Evolutionary conservation across 2,888 invertebrate genomes (phyloP), one percentile per base, ranked within the genome.

Genomic region (Cosmorhoe ocellata): DNA sequence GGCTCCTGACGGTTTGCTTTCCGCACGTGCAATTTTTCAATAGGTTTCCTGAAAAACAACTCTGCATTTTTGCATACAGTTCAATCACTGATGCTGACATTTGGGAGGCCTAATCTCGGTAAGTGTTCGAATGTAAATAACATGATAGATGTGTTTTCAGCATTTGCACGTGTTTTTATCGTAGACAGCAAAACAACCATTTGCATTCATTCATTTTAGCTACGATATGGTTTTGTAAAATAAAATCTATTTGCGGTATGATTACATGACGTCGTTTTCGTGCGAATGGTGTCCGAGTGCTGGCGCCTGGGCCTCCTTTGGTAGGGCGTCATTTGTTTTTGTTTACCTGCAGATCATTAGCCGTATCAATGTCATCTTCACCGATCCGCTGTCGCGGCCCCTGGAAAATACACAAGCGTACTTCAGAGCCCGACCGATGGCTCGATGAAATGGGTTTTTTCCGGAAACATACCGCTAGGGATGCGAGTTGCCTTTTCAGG

Each of bases 401-500:
- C 46, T 89, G 88, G 89, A 89, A 86, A 80, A 73, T 86, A 59
- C 84, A 86, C 67, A 89, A 88, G 66, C 84, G 90, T 61, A 76
- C 83, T 26, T 88, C 90, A 38, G 90, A 90, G 69, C 84, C 88
- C 12, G 97, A 97, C 77, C 93, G 94, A 67, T 96, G 95, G 93
- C 84, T 97, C 64, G 95, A 95, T 66, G 92, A 93, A 60, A 92
- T 95, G 76, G 95, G 95, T 31, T 94, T 94, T 71, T 97, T 95
- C 79, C 92, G 97, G 65, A 98, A 98, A 90, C 95, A 96, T 71
- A 94, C 95, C 11, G 96, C 97, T 44, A 93, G 95, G 70, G 98
- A 98, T 90, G 94, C 96, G 42, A 96, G 96, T 53, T 97, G 96
- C 74, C 89, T 98, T 38, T 98, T 98, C 84, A 92, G 98, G 66